phyloP scores from a whole-genome alignment of 2,888 invertebrate species.

The Lordiphosa fenestrarum region DNA sequence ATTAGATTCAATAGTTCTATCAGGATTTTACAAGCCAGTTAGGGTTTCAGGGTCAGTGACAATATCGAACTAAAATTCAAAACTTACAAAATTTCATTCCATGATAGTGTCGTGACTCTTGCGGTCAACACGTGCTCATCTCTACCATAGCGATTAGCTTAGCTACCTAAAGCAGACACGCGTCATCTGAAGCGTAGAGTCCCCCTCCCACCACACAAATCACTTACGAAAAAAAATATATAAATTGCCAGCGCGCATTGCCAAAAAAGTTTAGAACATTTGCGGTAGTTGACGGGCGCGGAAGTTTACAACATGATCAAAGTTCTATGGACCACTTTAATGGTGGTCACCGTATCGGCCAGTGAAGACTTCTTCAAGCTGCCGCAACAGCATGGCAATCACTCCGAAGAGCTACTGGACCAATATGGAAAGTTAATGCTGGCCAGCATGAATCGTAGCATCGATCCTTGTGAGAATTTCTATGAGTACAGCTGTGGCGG shows the following conservation, averaged over 20 bases:
- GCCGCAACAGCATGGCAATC: conserved; percentile 45
- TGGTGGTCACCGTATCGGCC: conserved; percentile 18
- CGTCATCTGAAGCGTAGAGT: conserved; percentile 35
- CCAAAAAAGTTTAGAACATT: conserved; percentile 67
- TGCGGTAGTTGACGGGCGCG: conserved; percentile 40
- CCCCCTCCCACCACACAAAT: conserved; percentile 2
- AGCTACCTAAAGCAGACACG: conserved; percentile 29
- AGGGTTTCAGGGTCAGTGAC: too few species aligned
- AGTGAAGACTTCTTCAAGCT: conserved; percentile 50
- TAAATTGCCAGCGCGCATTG: conserved; percentile 58
- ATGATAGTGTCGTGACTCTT: too few species aligned
- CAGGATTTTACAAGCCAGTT: too few species aligned
- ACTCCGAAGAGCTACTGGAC: conserved; percentile 67
- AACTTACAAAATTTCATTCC: too few species aligned
- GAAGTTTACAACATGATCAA: conserved; percentile 35
- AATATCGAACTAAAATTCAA: too few species aligned
- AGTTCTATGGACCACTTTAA: conserved; percentile 51
- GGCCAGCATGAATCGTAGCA: conserved; percentile 67
- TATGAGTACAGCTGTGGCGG: conserved; percentile 76
- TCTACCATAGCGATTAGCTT: neutral
- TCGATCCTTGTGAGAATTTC: conserved; percentile 77
- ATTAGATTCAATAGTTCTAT: too few species aligned
- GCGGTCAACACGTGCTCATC: neutral
- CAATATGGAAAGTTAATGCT: conserved; percentile 67
- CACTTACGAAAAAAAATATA: conserved; percentile 25